Evolutionary conservation across 2,113 vertebrate genomes (phyloP), one percentile per base, ranked within the genome.

Genomic region (Callopanchax toddi): DNA sequence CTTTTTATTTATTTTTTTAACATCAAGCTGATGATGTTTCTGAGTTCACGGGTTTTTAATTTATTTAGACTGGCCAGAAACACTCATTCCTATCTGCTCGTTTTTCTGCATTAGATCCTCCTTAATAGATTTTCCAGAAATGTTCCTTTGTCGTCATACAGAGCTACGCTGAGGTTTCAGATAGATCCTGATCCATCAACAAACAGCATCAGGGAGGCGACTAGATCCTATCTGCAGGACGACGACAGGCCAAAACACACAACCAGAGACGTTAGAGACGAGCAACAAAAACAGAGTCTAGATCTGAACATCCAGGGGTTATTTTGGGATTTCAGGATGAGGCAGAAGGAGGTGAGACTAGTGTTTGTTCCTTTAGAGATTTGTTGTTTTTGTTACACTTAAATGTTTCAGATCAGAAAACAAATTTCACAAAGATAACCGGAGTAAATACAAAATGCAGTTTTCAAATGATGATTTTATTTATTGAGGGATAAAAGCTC

Each of bases 91-190:
- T 44, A 45, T 61, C 61, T 4, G 56, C 17, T 52, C 23, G 25
- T 77, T 61, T 49, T 17, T 36, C 51, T 29, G 22, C 39, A 17
- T 26, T 23, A 56, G 42, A 54, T 11, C 2, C 48, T 59, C 50
- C 25, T 23, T 49, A 44, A 68, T 51, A 43, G 54, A 18, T 37
- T 76, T 66, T 69, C 65, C 49, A 66, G 61, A 66, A 55, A 42
- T 32, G 9, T 45, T n/a, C 40, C 40, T 37, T 21, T 72, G 40
- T 65, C 54, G 53, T 34, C 53, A 39, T 40, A 9, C 18, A 11
- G 20, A 2, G 15, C 62, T 54, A 15, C 15, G 20, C 36, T 48
- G 42, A 71, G 4, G 3, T 40, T 50, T 46, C 6, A 50, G 42
- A 26, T 63, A 23, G 25, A 29, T 44, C 51, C 20, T 36, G 15